phyloP scores from a whole-genome alignment of 2,797 vertebrate genomes.

The Clamator glandarius region DNA sequence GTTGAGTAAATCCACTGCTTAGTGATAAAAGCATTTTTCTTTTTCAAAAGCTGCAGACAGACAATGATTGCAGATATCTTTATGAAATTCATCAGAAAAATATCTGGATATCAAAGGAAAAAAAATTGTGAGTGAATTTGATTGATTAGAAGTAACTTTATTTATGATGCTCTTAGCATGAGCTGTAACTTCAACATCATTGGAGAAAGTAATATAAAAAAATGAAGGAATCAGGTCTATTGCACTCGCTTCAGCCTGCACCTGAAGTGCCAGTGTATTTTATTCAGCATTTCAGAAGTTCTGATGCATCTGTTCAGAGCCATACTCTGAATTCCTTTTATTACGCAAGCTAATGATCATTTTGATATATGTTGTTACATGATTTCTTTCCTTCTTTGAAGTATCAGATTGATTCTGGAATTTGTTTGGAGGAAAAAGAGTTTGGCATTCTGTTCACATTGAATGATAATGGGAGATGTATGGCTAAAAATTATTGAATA shows the following conservation, averaged over 20 bases:
- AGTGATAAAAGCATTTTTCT: background rate
- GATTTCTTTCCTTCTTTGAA: background rate
- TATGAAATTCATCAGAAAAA: background rate
- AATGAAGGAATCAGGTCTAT: background rate
- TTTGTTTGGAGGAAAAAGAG: background rate
- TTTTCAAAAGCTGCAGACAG: background rate
- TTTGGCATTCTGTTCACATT: background rate
- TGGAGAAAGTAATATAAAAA: background rate
- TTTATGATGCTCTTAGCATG: background rate
- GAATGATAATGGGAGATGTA: background rate
- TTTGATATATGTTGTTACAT: slow-evolving; percentile 26
- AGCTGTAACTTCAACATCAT: background rate
- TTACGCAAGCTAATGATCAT: background rate
- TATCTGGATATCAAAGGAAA: background rate
- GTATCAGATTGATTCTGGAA: background rate
- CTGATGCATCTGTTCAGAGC: background rate
- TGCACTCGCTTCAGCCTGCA: rapidly evolving
- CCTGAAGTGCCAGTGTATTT: background rate
- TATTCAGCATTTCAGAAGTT: background rate
- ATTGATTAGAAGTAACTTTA: background rate
- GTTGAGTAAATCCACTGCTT: background rate
- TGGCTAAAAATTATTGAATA: background rate
- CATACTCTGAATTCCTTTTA: background rate
- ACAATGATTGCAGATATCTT: background rate
- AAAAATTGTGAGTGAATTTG: background rate